phyloP scores from a whole-genome alignment of 2,113 vertebrate species.

The Megaceryle maxima region DNA sequence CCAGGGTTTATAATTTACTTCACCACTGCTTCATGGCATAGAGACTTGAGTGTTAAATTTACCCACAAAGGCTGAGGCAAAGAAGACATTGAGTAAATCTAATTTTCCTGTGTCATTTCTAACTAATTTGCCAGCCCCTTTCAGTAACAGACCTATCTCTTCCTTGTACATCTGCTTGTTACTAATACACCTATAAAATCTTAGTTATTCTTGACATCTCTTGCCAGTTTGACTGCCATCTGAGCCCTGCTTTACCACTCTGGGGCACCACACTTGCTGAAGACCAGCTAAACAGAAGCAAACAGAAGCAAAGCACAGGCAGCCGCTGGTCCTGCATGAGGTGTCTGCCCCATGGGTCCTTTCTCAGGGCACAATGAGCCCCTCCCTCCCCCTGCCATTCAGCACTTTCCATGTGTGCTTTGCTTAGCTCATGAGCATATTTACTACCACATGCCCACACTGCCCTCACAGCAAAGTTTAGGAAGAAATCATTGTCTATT shows the following conservation, averaged over 20 bases:
- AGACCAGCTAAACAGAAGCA: neutral
- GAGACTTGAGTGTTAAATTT: neutral
- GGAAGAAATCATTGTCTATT: neutral
- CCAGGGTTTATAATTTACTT: neutral
- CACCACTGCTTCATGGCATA: neutral
- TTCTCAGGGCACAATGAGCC: neutral
- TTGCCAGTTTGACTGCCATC: neutral
- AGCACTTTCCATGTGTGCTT: neutral
- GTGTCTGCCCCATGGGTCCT: neutral
- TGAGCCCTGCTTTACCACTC: neutral
- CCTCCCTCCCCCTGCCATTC: rapidly evolving
- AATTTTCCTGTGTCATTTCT: neutral
- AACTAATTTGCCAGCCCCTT: neutral
- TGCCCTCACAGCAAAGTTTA: neutral
- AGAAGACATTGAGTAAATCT: neutral
- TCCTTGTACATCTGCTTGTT: neutral
- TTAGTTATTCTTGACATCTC: neutral
- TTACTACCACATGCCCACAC: neutral
- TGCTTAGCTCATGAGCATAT: neutral
- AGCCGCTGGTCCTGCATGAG: neutral
- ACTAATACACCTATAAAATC: neutral
- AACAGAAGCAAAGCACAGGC: neutral
- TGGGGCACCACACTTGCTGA: neutral
- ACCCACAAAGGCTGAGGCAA: neutral
- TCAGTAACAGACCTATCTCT: neutral